Evolutionary conservation across 2,888 invertebrate species (phyloP).

Genomic region (Argyra leucocephala): DNA sequence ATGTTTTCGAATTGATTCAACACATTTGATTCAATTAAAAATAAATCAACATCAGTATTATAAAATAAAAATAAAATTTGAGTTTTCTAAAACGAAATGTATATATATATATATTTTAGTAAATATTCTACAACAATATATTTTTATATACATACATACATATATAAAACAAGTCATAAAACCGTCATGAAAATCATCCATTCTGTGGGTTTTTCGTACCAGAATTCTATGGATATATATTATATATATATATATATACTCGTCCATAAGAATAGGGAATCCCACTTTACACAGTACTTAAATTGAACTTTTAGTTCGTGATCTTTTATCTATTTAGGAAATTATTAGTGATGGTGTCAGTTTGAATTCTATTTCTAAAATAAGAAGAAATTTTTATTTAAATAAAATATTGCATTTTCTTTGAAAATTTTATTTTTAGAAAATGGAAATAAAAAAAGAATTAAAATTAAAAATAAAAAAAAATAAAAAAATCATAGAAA

Average conservation of each 20-base stretch:
- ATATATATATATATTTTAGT: no score
- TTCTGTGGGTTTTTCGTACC: not conserved
- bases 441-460: no score
- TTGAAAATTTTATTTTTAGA: no score
- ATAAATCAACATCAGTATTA: no score
- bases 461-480: no score
- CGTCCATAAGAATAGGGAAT: not conserved
- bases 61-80: no score
- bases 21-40: no score
- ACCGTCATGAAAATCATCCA: not conserved
- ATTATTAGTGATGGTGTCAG: slow-evolving; percentile 6
- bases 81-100: no score
- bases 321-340: slow-evolving; percentile 8
- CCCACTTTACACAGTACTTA: not conserved
- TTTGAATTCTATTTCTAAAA: not conserved
- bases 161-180: not conserved
- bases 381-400: not conserved
- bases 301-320: not conserved
- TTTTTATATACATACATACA: not conserved
- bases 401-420: not conserved
- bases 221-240: no score
- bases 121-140: not conserved
- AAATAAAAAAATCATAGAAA: no score
- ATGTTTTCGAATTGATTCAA: no score
- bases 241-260: no score